A percentile compares a stretch with the other conserved stretches of the same genome.
These are phyloP conservation scores for Drosophila parthenogenetica DNA, from an alignment of 2,888 invertebrate genomes.

Conservation along the genomic window DNA sequence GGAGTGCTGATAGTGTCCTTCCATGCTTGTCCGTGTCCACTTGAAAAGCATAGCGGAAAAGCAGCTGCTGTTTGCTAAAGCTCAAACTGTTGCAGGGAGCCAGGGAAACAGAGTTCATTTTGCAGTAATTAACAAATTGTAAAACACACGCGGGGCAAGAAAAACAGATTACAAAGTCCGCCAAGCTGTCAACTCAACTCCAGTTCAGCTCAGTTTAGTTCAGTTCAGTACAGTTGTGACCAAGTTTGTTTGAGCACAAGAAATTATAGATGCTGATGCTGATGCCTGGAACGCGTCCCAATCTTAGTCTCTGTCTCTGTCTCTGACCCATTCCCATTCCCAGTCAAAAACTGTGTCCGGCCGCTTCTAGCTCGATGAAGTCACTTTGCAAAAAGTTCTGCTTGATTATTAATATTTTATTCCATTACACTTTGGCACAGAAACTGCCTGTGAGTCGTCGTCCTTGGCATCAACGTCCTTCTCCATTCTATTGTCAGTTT, in stretches of 20 bases:
- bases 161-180: slow-evolving; percentile 30
- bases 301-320: no score
- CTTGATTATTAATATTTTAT: slow-evolving; percentile 76
- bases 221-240: slow-evolving; percentile 46
- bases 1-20: slow-evolving; percentile 10
- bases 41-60: slow-evolving; percentile 56
- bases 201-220: slow-evolving; percentile 27
- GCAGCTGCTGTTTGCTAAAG: slow-evolving; percentile 67
- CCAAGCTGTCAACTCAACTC: slow-evolving; percentile 52
- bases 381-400: slow-evolving; percentile 72
- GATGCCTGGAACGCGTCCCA: slow-evolving; percentile 18
- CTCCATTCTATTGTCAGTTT: slow-evolving; percentile 65
- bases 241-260: slow-evolving; percentile 69
- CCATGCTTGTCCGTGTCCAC: slow-evolving; percentile 24
- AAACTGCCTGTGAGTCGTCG: not conserved
- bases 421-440: slow-evolving; percentile 64
- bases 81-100: slow-evolving; percentile 24
- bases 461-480: slow-evolving; percentile 8
- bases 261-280: slow-evolving; percentile 72
- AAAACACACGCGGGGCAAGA: slow-evolving; percentile 48
- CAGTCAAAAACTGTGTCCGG: slow-evolving; percentile 26
- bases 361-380: slow-evolving; percentile 61
- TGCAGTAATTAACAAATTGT: slow-evolving; percentile 79
- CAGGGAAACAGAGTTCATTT: slow-evolving; percentile 66
- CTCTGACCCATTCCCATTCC: not conserved